Evolutionary conservation across 2,797 vertebrate species (phyloP).

Genomic region (Schizopygopsis malacanthus): DNA sequence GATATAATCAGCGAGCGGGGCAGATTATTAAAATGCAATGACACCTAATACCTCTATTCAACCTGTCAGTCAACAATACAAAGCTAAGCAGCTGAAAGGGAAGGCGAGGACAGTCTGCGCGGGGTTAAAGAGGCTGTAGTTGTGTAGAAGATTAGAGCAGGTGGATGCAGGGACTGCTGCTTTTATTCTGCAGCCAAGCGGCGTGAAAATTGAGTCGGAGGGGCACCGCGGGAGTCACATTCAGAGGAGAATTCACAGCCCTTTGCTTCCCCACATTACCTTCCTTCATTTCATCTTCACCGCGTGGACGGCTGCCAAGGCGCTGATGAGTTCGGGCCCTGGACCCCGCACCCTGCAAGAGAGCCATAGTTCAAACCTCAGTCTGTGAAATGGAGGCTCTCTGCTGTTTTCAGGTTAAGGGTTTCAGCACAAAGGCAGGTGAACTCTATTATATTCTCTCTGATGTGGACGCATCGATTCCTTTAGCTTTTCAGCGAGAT

Average conservation of each 20-base stretch:
- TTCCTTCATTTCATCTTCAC: constrained; percentile 57
- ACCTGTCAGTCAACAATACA: constrained; percentile 69
- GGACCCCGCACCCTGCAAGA: background rate
- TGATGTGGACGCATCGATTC: constrained; percentile 22
- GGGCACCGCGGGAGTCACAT: constrained; percentile 66
- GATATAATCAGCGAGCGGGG: constrained; percentile 68
- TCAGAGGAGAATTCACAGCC: constrained; percentile 72
- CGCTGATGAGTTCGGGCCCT: constrained; percentile 49
- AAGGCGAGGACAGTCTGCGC: background rate
- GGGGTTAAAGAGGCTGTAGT: constrained; percentile 22
- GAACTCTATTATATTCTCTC: constrained; percentile 54
- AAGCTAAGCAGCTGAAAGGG: constrained; percentile 54
- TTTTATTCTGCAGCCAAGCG: constrained; percentile 70
- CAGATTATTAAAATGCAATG: constrained; percentile 78
- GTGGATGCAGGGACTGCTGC: constrained; percentile 5
- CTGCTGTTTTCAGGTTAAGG: constrained; percentile 28
- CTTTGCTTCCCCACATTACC: constrained; percentile 72
- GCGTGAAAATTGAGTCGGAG: constrained; percentile 60
- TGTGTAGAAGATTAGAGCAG: constrained; percentile 37
- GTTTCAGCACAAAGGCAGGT: constrained; percentile 23
- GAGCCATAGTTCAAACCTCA: constrained; percentile 23
- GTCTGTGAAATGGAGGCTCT: constrained; percentile 24
- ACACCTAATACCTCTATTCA: constrained; percentile 62
- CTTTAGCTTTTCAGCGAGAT: constrained; percentile 5
- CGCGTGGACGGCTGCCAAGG: constrained; percentile 27